Evolutionary conservation across 2,113 vertebrate species (phyloP), one percentile per base, ranked within the genome.

Genomic region (Clarias gariepinus): DNA sequence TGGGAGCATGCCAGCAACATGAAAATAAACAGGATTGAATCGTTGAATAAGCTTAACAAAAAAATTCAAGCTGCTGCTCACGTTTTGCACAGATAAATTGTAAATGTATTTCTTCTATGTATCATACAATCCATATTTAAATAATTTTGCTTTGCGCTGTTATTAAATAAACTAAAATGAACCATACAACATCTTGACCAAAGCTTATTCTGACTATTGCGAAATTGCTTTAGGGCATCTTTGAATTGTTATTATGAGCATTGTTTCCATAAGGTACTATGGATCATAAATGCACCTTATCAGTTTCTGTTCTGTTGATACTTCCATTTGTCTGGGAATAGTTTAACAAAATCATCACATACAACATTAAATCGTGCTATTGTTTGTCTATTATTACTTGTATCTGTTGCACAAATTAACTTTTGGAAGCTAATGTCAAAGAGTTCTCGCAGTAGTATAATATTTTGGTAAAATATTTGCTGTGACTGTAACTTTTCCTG

Each of bases 11-110:
- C 52, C n/a, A 77, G 52, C 76, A 57, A 53, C 23, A 78, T 57
- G 52, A 57, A 28, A 53, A 16, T 57, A 55, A 21, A 33, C 28
- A 60, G 28, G 77, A 60, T 33, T 58, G 11, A 80, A 80, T 58
- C 28, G 4, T 58, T n/a, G 23, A 76, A 76, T 58, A 69, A 21
- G 28, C 23, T 60, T 55, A 2, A 18, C 28, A 19, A 4, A 55
- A 28, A 16, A 28, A 13, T 33, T 61, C 4, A 23, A 2, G 30
- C 78, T 61, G 57, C 57, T 80, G 78, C 78, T 13, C 57, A 21
- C 23, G 78, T 60, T 80, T 80, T 80, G 78, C 77, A 79, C 77
- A 79, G 71, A 52, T 25, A 19, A 41, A 33, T 33, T 58, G 9
- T 28, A 19, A 15, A 21, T 79, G 53, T 80, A 57, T 57, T 57